A percentile compares a stretch with the other conserved stretches of the same genome.
Evolutionary conservation across 2,113 vertebrate genomes (phyloP).

Genomic region (Campylorhamphus procurvoides): DNA sequence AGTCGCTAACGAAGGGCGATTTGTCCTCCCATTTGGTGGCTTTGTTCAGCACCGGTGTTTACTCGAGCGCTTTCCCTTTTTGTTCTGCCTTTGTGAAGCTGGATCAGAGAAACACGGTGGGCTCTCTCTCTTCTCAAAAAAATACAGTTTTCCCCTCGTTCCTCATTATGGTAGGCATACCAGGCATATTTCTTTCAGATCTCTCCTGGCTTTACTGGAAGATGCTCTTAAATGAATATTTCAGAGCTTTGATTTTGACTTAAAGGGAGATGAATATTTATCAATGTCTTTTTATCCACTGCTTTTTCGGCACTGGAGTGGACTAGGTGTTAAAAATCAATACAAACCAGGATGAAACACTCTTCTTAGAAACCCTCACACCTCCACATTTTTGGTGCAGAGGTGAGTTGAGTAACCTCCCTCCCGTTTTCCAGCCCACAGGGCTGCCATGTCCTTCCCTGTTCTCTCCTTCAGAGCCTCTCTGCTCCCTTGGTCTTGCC

Average conservation of each 20-base stretch:
- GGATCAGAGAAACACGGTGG: background rate
- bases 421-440: background rate
- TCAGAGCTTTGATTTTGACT: slow-evolving; percentile 50
- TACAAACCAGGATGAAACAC: background rate
- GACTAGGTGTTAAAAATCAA: background rate
- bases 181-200: background rate
- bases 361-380: background rate
- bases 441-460: background rate
- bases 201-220: slow-evolving; percentile 44
- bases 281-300: background rate
- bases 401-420: background rate
- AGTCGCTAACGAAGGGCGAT: accelerated
- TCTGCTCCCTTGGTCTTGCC: background rate
- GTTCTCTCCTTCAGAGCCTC: background rate
- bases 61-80: background rate
- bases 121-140: background rate
- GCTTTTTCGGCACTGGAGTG: background rate
- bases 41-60: background rate
- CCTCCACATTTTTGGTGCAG: background rate
- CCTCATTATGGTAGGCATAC: background rate
- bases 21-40: background rate
- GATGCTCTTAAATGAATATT: slow-evolving; percentile 14
- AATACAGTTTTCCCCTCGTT: background rate
- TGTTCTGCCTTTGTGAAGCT: background rate
- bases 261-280: slow-evolving; percentile 32